Evolutionary conservation across 2,888 invertebrate species (phyloP).

Genomic region (Napeogenes sylphis): DNA sequence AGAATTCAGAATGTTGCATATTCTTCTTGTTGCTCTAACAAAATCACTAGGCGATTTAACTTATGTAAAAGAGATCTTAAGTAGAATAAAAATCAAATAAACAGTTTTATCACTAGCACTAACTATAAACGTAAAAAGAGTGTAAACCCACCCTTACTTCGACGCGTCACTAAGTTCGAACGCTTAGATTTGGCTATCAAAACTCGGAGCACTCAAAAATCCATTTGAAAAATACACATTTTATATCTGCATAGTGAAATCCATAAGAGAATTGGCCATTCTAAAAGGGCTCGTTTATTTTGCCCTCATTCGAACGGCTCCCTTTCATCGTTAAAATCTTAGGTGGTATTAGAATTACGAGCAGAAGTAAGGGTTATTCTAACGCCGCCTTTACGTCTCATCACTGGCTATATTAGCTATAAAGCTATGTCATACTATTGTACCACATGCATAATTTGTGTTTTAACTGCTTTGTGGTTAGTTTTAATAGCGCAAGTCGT

Average conservation of each 20-base stretch:
- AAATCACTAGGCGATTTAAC: constrained; percentile 23
- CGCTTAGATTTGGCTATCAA: constrained; percentile 73
- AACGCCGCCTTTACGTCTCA: constrained; percentile 50
- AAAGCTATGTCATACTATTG: constrained; percentile 48
- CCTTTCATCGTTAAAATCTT: constrained; percentile 44
- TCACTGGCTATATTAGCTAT: constrained; percentile 56
- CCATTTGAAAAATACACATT: constrained; percentile 74
- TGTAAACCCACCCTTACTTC: constrained; percentile 56
- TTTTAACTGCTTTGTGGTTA: constrained; percentile 56
- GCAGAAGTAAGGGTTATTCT: constrained; percentile 47
- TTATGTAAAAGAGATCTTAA: constrained; percentile 15
- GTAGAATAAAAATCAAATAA: constrained; percentile 56
- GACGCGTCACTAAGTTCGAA: constrained; percentile 60
- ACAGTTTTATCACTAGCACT: constrained; percentile 58
- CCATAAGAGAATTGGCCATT: constrained; percentile 54
- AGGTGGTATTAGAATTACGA: constrained; percentile 54
- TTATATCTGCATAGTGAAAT: constrained; percentile 46
- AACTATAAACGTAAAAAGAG: constrained; percentile 66
- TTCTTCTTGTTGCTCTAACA: constrained; percentile 32
- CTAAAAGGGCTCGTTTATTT: constrained; percentile 55
- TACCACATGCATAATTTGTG: constrained; percentile 33
- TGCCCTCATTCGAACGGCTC: constrained; percentile 39
- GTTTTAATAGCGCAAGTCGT: constrained; percentile 66
- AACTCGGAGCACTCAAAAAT: constrained; percentile 74
- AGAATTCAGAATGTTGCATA: background rate